Conservation (phyloP, 2,888 invertebrate genomes). For the Ormyrus rosae region DNA sequence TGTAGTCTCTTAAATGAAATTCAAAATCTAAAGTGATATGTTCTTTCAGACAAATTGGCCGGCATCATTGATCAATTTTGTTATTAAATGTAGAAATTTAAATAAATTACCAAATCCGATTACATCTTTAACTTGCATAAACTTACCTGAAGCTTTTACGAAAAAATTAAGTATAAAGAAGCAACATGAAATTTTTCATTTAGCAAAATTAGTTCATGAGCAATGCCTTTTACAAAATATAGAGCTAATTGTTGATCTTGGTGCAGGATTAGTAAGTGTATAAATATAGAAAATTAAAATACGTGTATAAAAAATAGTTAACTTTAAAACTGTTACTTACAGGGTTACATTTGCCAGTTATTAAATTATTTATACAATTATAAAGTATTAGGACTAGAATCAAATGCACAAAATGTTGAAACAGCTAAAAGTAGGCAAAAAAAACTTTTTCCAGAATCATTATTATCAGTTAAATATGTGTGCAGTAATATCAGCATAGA, state of each 20-base stretch:
- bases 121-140: slow-evolving; percentile 39
- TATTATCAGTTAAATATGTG: slow-evolving; percentile 78
- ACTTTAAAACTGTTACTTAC: slow-evolving; percentile 46
- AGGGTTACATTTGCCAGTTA: slow-evolving; percentile 87
- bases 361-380: slow-evolving; percentile 79
- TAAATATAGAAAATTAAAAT: slow-evolving; percentile 8
- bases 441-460: slow-evolving; percentile 78
- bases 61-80: slow-evolving; percentile 73
- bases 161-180: slow-evolving; percentile 80
- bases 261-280: slow-evolving; percentile 82
- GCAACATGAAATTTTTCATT: slow-evolving; percentile 82
- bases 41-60: slow-evolving; percentile 72
- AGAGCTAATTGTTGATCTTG: slow-evolving; percentile 83
- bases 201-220: slow-evolving; percentile 79
- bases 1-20: neutral
- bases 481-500: slow-evolving; percentile 78
- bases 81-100: slow-evolving; percentile 67
- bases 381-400: slow-evolving; percentile 83
- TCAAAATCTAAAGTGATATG: slow-evolving; percentile 14
- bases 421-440: slow-evolving; percentile 79
- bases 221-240: slow-evolving; percentile 77
- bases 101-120: slow-evolving; percentile 68
- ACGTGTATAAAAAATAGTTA: slow-evolving; percentile 43
- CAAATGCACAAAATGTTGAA: slow-evolving; percentile 78
- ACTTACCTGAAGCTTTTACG: slow-evolving; percentile 69